A percentile compares a stretch with the other conserved stretches of the same genome.
Evolutionary conservation across 1,140 invertebrate genomes (phyloP).

Genomic region (Aethina tumida): DNA sequence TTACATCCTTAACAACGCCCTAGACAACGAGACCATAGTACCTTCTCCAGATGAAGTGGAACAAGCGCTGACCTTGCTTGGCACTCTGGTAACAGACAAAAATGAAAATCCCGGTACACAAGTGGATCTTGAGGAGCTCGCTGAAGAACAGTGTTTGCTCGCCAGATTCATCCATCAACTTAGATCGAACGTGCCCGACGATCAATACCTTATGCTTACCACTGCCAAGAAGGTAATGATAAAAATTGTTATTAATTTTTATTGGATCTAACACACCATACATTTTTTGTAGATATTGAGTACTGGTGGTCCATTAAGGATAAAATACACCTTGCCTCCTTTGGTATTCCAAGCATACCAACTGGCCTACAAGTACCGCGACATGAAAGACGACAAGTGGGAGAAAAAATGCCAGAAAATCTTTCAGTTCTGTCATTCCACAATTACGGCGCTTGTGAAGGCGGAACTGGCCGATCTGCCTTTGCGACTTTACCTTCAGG

Average conservation of each 20-base stretch:
- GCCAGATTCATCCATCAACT: slow-evolving; percentile 86
- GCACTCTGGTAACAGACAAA: slow-evolving; percentile 83
- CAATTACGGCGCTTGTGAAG: slow-evolving; percentile 87
- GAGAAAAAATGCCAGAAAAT: slow-evolving; percentile 97
- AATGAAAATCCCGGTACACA: slow-evolving; percentile 57
- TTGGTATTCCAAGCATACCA: slow-evolving; percentile 93
- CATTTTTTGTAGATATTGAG: slow-evolving; percentile 51
- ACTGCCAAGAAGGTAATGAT: slow-evolving; percentile 67
- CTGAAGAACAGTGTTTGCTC: slow-evolving; percentile 90
- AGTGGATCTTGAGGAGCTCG: slow-evolving; percentile 88
- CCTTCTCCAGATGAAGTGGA: slow-evolving; percentile 70
- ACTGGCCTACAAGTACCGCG: slow-evolving; percentile 76
- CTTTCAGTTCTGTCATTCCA: slow-evolving; percentile 95
- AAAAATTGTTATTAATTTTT: slow-evolving; percentile 1
- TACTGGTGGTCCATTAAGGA: slow-evolving; percentile 74
- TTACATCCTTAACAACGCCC: slow-evolving; percentile 78
- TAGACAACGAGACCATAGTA: slow-evolving; percentile 82
- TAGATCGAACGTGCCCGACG: slow-evolving; percentile 74
- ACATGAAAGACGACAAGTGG: slow-evolving; percentile 82
- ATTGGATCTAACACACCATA: slow-evolving; percentile 5
- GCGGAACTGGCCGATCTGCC: slow-evolving; percentile 89
- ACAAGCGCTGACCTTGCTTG: slow-evolving; percentile 48
- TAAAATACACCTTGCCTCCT: slow-evolving; percentile 89
- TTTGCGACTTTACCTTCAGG: slow-evolving; percentile 87
- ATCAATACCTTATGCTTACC: slow-evolving; percentile 86